Evolutionary conservation across 2,113 vertebrate genomes (phyloP).

Genomic region (Trematocara macrostoma): DNA sequence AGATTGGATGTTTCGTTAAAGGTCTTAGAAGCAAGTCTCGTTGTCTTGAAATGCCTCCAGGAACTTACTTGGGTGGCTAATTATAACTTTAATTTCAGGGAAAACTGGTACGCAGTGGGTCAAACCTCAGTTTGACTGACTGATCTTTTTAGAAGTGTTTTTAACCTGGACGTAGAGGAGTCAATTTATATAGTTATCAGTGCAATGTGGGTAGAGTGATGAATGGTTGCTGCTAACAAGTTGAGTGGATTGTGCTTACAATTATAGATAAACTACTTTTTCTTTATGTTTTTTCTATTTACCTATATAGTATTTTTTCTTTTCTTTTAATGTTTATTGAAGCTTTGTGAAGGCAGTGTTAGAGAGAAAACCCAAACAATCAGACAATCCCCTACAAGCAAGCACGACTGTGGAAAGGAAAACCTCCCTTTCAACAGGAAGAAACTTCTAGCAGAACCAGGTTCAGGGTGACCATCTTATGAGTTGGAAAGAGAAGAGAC

Average conservation of each 20-base stretch:
- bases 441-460: background rate
- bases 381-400: background rate
- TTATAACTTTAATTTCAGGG: background rate
- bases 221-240: background rate
- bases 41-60: background rate
- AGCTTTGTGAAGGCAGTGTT: background rate
- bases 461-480: background rate
- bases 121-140: background rate
- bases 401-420: background rate
- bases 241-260: background rate
- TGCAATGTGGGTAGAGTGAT: background rate
- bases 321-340: background rate
- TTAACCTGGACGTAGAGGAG: background rate
- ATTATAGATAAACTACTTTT: background rate
- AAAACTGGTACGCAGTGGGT: background rate
- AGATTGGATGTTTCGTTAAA: background rate
- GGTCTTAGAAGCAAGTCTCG: background rate
- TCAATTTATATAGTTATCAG: background rate
- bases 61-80: background rate
- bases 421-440: background rate
- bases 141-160: background rate
- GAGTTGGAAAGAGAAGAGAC: background rate
- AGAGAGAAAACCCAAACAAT: background rate
- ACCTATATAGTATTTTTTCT: background rate
- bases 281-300: background rate